A percentile compares a stretch with the other conserved stretches of the same genome.
phyloP scores from a whole-genome alignment of 1,140 invertebrate species.

The Eumaeus atala region DNA sequence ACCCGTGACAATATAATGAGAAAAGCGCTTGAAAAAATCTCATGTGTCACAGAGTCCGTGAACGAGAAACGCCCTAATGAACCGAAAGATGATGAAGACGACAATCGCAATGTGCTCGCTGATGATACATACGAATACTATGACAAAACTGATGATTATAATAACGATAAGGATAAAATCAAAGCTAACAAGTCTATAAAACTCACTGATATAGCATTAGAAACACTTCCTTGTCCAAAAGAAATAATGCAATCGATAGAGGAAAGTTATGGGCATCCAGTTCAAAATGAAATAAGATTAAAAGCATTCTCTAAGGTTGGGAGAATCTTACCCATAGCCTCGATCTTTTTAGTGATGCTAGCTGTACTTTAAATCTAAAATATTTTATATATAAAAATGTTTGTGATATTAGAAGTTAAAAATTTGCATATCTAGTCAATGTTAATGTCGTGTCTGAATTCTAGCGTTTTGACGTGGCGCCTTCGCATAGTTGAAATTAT shows the following conservation, averaged over 20 bases:
- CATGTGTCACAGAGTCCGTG: slow-evolving; percentile 61
- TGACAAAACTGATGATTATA: slow-evolving; percentile 53
- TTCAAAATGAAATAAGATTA: slow-evolving; percentile 63
- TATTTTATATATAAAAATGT: slow-evolving; percentile 38
- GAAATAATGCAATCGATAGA: slow-evolving; percentile 59
- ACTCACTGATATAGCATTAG: slow-evolving; percentile 51
- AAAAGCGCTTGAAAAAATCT: slow-evolving; percentile 75
- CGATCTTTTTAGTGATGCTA: slow-evolving; percentile 33
- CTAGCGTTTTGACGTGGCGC: not conserved
- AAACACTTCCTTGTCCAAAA: slow-evolving; percentile 58
- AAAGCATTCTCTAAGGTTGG: slow-evolving; percentile 51
- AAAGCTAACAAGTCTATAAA: slow-evolving; percentile 47
- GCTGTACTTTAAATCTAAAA: slow-evolving; percentile 41
- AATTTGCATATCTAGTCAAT: slow-evolving; percentile 35
- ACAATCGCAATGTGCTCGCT: slow-evolving; percentile 38
- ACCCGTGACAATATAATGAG: slow-evolving; percentile 75
- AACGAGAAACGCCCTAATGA: slow-evolving; percentile 39
- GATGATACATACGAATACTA: slow-evolving; percentile 63
- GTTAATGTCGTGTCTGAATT: slow-evolving; percentile 20
- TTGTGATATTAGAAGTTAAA: slow-evolving; percentile 67
- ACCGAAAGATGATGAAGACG: slow-evolving; percentile 34
- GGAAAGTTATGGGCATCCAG: slow-evolving; percentile 57
- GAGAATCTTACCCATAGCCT: slow-evolving; percentile 34
- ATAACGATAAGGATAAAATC: slow-evolving; percentile 36
- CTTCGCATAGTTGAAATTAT: not conserved